Evolutionary conservation across 2,888 invertebrate species (phyloP).

Genomic region (Coelinius sp.): DNA sequence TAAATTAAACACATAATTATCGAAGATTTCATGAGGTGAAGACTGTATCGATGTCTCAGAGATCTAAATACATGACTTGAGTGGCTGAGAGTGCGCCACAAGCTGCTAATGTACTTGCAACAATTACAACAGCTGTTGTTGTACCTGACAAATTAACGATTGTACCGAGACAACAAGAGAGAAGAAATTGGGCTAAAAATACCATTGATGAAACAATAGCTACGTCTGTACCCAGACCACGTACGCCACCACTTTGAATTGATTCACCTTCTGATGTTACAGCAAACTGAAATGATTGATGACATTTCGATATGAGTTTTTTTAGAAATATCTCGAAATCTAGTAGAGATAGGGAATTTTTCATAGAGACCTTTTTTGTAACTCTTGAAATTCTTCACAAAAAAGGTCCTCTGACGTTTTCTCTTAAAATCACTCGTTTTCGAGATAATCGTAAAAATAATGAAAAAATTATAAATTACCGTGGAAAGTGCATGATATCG

Average conservation of each 20-base stretch:
- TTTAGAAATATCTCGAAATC: no score
- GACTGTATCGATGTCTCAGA: conserved; percentile 72
- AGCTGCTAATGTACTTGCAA: conserved; percentile 87
- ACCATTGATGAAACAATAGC: conserved; percentile 97
- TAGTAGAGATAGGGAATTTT: no score
- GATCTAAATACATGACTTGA: conserved; percentile 90
- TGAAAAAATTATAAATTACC: conserved; percentile 72
- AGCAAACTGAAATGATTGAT: conserved; percentile 76
- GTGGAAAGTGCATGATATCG: conserved; percentile 93
- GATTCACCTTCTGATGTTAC: conserved; percentile 73
- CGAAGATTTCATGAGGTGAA: background rate
- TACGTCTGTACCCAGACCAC: conserved; percentile 95
- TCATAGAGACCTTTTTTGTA: no score
- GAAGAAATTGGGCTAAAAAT: conserved; percentile 92
- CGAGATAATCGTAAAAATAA: no score
- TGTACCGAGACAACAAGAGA: conserved; percentile 89
- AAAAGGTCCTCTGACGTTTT: no score
- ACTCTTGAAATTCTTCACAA: no score
- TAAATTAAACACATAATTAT: background rate
- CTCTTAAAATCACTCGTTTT: no score
- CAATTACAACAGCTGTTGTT: conserved; percentile 89
- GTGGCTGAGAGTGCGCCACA: conserved; percentile 90
- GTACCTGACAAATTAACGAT: conserved; percentile 86
- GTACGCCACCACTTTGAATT: conserved; percentile 76
- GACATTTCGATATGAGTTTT: no score